These are phyloP conservation scores for Lomographa bimaculata DNA, from an alignment of 2,888 invertebrate species.

Conservation along the genomic window DNA sequence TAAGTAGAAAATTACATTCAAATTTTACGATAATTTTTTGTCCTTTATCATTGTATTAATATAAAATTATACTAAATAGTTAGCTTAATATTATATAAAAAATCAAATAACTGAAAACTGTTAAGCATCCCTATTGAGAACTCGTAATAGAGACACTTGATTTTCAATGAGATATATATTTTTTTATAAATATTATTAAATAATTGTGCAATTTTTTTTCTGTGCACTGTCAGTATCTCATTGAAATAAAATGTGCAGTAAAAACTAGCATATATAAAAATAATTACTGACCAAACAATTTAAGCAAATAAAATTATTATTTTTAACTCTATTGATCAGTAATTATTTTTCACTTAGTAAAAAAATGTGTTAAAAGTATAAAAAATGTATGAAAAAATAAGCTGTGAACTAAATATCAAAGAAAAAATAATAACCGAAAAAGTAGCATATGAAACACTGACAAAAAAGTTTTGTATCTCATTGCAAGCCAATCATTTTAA, in stretches of 20 bases:
- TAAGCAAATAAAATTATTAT: neutral
- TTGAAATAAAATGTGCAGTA: constrained; percentile 42
- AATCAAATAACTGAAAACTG: constrained; percentile 50
- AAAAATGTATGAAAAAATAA: constrained; percentile 60
- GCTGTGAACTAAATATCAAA: constrained; percentile 69
- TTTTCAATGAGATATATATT: constrained; percentile 18
- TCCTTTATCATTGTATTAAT: constrained; percentile 30
- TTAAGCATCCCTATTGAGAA: constrained; percentile 50
- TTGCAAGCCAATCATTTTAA: constrained; percentile 12
- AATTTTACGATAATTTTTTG: constrained; percentile 2
- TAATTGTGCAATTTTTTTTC: neutral
- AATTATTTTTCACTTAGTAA: constrained; percentile 52
- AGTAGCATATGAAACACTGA: constrained; percentile 42
- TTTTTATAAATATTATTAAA: no score
- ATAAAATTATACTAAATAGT: constrained; percentile 47
- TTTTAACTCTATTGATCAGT: constrained; percentile 37
- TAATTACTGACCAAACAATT: constrained; percentile 39
- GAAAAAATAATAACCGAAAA: constrained; percentile 36
- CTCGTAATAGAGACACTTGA: constrained; percentile 49
- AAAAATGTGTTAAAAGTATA: constrained; percentile 56
- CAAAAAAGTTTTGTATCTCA: constrained; percentile 36
- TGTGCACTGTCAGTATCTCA: constrained; percentile 14
- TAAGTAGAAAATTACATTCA: no score
- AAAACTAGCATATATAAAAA: constrained; percentile 46
- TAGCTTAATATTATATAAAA: constrained; percentile 59